Evolutionary conservation across 2,113 vertebrate species (phyloP).

Genomic region (Myotis davidii): DNA sequence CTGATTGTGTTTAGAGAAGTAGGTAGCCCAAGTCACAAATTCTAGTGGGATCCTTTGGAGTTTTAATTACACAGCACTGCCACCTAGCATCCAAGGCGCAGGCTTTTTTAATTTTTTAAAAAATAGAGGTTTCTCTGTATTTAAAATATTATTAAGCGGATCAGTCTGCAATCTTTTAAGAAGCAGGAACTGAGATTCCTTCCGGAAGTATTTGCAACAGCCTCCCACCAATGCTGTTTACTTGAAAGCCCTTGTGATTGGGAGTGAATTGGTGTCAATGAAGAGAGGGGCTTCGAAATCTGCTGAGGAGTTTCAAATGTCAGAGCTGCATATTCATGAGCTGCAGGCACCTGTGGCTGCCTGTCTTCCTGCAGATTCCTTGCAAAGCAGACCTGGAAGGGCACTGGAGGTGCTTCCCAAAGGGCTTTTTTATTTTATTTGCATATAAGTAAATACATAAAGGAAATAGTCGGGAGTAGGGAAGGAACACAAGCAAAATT

Average conservation of each 20-base stretch:
- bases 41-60: conserved; percentile 14
- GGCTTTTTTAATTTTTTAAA: background rate
- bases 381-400: background rate
- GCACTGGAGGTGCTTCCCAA: conserved; percentile 32
- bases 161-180: conserved; percentile 28
- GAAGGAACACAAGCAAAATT: background rate
- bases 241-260: conserved; percentile 67
- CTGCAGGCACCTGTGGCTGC: conserved; percentile 47
- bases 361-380: conserved; percentile 13
- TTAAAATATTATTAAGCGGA: conserved; percentile 31
- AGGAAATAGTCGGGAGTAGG: background rate
- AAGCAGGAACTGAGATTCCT: background rate
- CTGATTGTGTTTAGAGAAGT: conserved; percentile 62
- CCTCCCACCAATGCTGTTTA: background rate
- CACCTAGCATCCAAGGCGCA: conserved; percentile 84
- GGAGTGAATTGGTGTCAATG: conserved; percentile 56
- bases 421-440: conserved; percentile 39
- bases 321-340: conserved; percentile 70
- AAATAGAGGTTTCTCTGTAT: background rate
- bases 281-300: conserved; percentile 56
- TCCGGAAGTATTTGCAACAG: background rate
- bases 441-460: conserved; percentile 16
- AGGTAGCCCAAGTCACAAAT: conserved; percentile 49
- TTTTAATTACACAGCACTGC: conserved; percentile 86
- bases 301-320: conserved; percentile 67